Evolutionary conservation across 2,888 invertebrate species (phyloP).

Genomic region (Melolontha melolontha): DNA sequence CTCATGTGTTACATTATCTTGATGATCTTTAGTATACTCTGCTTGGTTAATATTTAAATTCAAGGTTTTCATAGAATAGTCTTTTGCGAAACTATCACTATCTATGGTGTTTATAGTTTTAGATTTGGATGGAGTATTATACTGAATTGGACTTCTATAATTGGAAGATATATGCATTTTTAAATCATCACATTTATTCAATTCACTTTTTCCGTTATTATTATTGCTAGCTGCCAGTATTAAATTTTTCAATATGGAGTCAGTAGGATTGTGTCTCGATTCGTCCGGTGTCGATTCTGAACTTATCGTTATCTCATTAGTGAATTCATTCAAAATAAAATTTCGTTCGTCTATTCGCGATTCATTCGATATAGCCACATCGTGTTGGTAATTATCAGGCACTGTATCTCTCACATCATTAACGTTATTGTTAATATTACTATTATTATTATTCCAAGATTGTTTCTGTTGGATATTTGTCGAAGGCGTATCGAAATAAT

Average conservation of each 20-base stretch:
- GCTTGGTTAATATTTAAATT: conserved; percentile 23
- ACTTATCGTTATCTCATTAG: conserved; percentile 36
- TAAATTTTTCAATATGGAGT: conserved; percentile 22
- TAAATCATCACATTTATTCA: conserved; percentile 27
- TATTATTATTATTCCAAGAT: conserved; percentile 23
- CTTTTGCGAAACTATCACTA: conserved; percentile 21
- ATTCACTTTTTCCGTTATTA: conserved; percentile 13
- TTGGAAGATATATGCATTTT: conserved; percentile 20
- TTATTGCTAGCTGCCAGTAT: conserved; percentile 32
- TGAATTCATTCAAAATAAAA: conserved; percentile 38
- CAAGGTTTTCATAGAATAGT: conserved; percentile 40
- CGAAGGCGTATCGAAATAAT: conserved; percentile 11
- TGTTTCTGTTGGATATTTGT: background rate
- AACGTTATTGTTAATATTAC: conserved; percentile 13
- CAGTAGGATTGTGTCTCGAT: conserved; percentile 8
- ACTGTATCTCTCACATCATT: conserved; percentile 6
- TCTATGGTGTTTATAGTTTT: background rate
- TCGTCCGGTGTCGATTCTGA: conserved; percentile 14
- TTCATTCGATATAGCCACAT: conserved; percentile 5
- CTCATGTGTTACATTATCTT: background rate
- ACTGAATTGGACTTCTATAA: conserved; percentile 1
- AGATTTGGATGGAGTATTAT: conserved; percentile 4
- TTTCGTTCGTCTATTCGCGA: conserved; percentile 30
- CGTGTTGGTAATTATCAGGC: background rate
- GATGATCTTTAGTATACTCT: background rate